Conservation (phyloP, 2,888 invertebrate species). For the Eupelmus urozonus region DNA sequence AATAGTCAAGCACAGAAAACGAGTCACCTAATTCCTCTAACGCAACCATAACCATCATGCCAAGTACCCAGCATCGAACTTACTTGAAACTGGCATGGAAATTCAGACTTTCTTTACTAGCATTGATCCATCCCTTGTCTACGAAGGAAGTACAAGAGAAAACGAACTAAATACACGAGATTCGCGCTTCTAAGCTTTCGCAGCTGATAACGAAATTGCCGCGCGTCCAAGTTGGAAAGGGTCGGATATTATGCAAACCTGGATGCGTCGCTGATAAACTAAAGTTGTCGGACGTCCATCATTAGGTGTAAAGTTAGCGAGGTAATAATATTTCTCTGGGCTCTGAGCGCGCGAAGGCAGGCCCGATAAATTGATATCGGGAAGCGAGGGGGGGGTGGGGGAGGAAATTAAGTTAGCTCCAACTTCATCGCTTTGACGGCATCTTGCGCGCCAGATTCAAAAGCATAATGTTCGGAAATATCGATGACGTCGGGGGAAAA, state of each 20-base stretch:
- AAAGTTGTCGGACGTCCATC: constrained; percentile 58
- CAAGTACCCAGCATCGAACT: too few relatives aligned
- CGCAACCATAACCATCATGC: too few relatives aligned
- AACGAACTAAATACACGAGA: too few relatives aligned
- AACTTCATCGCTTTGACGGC: constrained; percentile 53
- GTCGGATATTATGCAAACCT: constrained; percentile 53
- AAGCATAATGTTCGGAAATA: constrained; percentile 26
- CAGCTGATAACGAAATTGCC: constrained; percentile 56
- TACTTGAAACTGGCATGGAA: too few relatives aligned
- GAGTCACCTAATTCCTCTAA: too few relatives aligned
- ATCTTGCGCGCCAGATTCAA: constrained; percentile 26
- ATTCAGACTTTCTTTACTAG: too few relatives aligned
- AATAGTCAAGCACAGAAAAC: too few relatives aligned
- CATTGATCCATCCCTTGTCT: too few relatives aligned
- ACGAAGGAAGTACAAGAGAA: too few relatives aligned
- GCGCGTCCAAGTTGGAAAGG: constrained; percentile 32
- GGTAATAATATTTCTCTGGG: constrained; percentile 56
- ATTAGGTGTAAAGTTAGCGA: constrained; percentile 57
- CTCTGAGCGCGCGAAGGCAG: neutral
- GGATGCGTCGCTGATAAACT: constrained; percentile 54
- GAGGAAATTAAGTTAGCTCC: constrained; percentile 47
- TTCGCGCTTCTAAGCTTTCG: too few relatives aligned
- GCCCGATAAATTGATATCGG: constrained; percentile 49
- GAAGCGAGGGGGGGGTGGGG: too few relatives aligned
- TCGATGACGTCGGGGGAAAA: neutral